phyloP scores from a whole-genome alignment of 2,797 vertebrate genomes.

The Crypturellus tataupa region DNA sequence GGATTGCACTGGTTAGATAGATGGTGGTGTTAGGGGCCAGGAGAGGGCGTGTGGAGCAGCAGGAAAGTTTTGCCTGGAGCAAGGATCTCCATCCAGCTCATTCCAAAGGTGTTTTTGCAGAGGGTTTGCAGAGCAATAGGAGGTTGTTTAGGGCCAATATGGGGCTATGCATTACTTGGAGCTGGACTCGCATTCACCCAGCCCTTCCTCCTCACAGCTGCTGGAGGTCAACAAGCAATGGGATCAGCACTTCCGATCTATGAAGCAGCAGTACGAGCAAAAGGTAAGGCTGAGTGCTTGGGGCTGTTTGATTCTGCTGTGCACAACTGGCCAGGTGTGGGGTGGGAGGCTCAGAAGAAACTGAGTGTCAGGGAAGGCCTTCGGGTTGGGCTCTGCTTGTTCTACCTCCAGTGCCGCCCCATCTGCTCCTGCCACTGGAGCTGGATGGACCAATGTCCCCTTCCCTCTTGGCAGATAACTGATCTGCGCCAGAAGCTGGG shows the following conservation, averaged over 20 bases:
- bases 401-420: not conserved
- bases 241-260: constrained; percentile 98
- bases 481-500: constrained; percentile 93
- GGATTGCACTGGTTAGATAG: not conserved
- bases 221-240: constrained; percentile 99
- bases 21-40: not conserved
- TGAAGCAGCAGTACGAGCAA: constrained; percentile 98
- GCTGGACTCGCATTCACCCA: constrained; percentile 18
- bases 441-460: not conserved
- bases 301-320: not conserved
- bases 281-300: constrained; percentile 85
- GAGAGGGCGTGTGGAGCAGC: not conserved
- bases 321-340: not conserved
- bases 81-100: not conserved
- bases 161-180: not conserved
- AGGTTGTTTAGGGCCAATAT: not conserved
- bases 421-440: not conserved
- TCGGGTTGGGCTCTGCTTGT: not conserved
- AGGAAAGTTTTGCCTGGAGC: not conserved
- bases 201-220: constrained; percentile 82
- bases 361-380: accelerated
- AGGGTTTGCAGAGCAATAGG: not conserved
- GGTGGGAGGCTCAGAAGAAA: not conserved
- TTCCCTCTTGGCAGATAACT: constrained; percentile 85
- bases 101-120: not conserved